These are phyloP conservation scores for Anadara kagoshimensis DNA, from an alignment of 1,140 invertebrate genomes.

Conservation along the genomic window DNA sequence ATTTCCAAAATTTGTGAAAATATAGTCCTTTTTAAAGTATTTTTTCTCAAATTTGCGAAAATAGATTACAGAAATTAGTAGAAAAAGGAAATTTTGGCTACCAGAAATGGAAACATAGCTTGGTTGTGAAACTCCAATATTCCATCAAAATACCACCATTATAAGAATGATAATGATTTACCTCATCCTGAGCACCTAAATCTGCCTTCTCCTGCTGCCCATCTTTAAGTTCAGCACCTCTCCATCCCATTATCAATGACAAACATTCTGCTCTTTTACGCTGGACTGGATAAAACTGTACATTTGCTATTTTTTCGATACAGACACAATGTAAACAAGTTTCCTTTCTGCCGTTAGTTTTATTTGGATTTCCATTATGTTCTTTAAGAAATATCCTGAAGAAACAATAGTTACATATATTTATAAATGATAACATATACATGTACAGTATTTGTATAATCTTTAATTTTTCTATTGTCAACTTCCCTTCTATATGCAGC, in stretches of 20 bases:
- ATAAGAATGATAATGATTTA: slow-evolving; percentile 52
- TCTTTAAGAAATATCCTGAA: slow-evolving; percentile 81
- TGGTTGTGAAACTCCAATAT: too few species aligned
- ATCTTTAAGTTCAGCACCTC: slow-evolving; percentile 76
- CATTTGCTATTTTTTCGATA: slow-evolving; percentile 71
- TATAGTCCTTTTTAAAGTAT: too few species aligned
- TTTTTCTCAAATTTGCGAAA: too few species aligned
- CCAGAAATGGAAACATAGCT: too few species aligned
- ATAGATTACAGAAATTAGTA: too few species aligned
- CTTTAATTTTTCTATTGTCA: too few species aligned
- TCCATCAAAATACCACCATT: neutral
- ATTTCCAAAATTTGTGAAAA: too few species aligned
- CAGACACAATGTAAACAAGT: slow-evolving; percentile 81
- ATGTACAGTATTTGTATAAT: too few species aligned
- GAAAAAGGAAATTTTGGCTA: too few species aligned
- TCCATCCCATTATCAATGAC: slow-evolving; percentile 80
- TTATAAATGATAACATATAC: too few species aligned
- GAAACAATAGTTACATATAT: slow-evolving; percentile 16
- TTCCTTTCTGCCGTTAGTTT: slow-evolving; percentile 81
- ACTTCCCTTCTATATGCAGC: too few species aligned
- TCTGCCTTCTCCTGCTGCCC: slow-evolving; percentile 79
- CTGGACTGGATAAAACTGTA: slow-evolving; percentile 75
- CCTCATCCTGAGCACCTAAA: slow-evolving; percentile 79
- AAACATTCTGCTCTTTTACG: slow-evolving; percentile 79
- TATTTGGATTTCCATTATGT: slow-evolving; percentile 82